Conservation (phyloP, 1,140 invertebrate genomes). For the Chelonus insularis region DNA sequence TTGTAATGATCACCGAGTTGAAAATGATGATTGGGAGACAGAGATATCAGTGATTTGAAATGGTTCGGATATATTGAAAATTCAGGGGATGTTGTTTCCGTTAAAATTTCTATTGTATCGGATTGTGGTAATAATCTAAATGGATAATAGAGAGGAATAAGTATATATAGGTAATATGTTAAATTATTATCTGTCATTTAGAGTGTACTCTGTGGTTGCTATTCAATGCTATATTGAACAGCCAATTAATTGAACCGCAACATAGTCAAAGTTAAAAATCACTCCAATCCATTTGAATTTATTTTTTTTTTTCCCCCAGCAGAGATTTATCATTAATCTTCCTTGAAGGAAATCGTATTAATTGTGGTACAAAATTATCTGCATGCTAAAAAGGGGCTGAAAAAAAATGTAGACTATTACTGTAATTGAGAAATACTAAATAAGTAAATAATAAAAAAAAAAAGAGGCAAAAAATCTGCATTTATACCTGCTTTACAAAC, state of each 20-base stretch:
- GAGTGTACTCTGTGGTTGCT: not conserved
- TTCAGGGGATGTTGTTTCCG: not conserved
- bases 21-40: too few relatives aligned
- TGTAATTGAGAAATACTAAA: not conserved
- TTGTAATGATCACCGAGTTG: too few relatives aligned
- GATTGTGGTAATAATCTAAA: conserved; percentile 3
- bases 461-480: not conserved
- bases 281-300: too few relatives aligned
- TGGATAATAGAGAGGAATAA: not conserved
- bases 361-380: too few relatives aligned
- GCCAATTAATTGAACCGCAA: not conserved
- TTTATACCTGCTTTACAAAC: not conserved
- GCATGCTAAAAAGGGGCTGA: too few relatives aligned
- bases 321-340: too few relatives aligned
- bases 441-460: not conserved
- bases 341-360: too few relatives aligned
- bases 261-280: not conserved
- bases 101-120: not conserved
- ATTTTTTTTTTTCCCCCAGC: too few relatives aligned
- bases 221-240: not conserved
- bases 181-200: not conserved
- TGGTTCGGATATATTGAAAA: not conserved
- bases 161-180: not conserved
- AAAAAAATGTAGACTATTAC: too few relatives aligned
- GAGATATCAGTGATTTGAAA: not conserved